Conservation (phyloP, 1,140 invertebrate species). For the Campoletis sonorensis region DNA sequence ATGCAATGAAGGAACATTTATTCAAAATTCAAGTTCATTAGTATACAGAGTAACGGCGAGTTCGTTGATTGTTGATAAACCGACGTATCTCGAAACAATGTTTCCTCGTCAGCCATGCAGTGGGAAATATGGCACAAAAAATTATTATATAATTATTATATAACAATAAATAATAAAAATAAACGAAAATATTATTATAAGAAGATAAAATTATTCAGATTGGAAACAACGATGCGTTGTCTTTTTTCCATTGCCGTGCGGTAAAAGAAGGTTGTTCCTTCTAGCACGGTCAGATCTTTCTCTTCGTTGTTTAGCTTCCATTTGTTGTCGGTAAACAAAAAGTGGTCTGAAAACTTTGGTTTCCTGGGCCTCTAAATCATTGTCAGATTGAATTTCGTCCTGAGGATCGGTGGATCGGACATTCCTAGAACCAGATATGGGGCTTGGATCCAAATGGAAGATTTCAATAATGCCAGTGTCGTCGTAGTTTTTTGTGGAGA, state of each 20-base stretch:
- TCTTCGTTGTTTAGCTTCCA: conserved; percentile 54
- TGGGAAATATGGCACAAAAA: too few species aligned
- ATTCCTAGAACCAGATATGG: background rate
- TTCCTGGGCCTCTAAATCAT: conserved; percentile 63
- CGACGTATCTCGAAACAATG: too few species aligned
- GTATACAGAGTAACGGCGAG: too few species aligned
- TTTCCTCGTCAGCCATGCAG: too few species aligned
- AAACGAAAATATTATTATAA: background rate
- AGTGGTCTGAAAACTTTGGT: conserved; percentile 69
- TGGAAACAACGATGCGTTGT: background rate
- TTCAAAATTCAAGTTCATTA: too few species aligned
- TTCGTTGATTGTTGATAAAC: too few species aligned
- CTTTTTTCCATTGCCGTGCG: background rate
- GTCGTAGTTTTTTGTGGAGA: background rate
- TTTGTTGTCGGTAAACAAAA: conserved; percentile 70
- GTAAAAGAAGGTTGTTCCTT: background rate
- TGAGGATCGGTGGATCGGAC: conserved; percentile 48
- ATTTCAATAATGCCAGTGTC: background rate
- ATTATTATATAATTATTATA: too few species aligned
- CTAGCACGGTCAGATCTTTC: background rate
- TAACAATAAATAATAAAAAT: too few species aligned
- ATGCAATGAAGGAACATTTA: too few species aligned
- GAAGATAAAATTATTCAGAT: background rate
- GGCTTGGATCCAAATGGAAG: background rate
- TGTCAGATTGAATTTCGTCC: conserved; percentile 30